Evolutionary conservation across 2,797 vertebrate genomes (phyloP).

Genomic region (Manis pentadactyla): DNA sequence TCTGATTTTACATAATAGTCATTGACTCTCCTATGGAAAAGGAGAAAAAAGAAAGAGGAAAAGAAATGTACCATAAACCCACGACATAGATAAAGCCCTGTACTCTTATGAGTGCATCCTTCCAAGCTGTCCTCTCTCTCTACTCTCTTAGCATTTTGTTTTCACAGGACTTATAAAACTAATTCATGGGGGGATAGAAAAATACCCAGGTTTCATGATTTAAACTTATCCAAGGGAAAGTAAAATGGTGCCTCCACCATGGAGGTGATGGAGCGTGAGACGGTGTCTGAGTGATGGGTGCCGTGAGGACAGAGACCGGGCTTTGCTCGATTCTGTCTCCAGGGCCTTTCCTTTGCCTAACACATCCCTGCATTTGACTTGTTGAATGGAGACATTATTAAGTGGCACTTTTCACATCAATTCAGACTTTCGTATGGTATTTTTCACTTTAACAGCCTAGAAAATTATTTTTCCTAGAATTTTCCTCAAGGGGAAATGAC

Average conservation of each 20-base stretch:
- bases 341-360: fast-evolving
- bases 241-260: fast-evolving
- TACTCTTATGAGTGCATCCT: not conserved
- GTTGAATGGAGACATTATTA: not conserved
- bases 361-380: not conserved
- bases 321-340: not conserved
- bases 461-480: not conserved
- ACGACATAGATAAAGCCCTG: not conserved
- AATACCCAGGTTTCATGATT: not conserved
- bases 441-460: not conserved
- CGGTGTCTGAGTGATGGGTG: too few relatives aligned
- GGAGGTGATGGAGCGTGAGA: fast-evolving
- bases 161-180: not conserved
- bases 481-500: not conserved
- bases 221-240: not conserved
- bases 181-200: not conserved
- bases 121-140: fast-evolving
- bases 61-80: too few relatives aligned
- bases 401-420: not conserved
- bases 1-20: not conserved
- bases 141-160: not conserved
- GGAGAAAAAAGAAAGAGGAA: not conserved
- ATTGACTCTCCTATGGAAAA: not conserved
- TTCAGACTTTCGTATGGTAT: not conserved
- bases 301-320: too few relatives aligned